Conservation (phyloP, 2,888 invertebrate species). For the Caprella mutica region DNA sequence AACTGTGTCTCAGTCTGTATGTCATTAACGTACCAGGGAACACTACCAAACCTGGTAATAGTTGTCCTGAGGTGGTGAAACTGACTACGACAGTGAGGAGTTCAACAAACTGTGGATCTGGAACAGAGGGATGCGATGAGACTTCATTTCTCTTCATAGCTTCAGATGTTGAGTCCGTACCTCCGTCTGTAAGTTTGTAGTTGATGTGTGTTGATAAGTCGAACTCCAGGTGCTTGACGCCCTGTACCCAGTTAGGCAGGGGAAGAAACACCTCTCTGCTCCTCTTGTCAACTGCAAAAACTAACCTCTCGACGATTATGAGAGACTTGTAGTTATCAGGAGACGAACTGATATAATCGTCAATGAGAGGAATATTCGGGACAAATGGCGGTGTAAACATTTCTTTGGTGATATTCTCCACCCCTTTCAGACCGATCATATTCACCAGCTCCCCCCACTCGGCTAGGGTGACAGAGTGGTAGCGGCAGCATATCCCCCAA, state of each 20-base stretch:
- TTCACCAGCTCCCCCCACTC: background rate
- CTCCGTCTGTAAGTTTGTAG: background rate
- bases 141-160: background rate
- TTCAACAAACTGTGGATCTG: conserved; percentile 1
- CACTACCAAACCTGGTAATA: background rate
- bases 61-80: background rate
- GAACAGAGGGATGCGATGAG: background rate
- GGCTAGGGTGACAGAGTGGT: conserved; percentile 1
- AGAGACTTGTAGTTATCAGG: background rate
- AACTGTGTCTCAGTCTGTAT: conserved; percentile 1
- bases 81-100: background rate
- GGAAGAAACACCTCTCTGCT: conserved; percentile 4
- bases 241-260: conserved; percentile 3
- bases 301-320: background rate
- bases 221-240: background rate
- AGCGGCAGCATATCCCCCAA: conserved; percentile 6
- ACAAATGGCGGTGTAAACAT: conserved; percentile 2
- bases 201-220: no score
- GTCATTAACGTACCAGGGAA: conserved; percentile 8
- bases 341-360: no score
- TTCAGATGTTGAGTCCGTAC: background rate
- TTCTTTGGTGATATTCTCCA: background rate
- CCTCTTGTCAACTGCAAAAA: conserved; percentile 2
- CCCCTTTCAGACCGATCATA: background rate
- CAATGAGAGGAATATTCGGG: background rate